Percentiles rank a stretch among this genome's conserved stretches.
Evolutionary conservation across 1,140 invertebrate species (phyloP).

Genomic region (Hypsibius dujardini): DNA sequence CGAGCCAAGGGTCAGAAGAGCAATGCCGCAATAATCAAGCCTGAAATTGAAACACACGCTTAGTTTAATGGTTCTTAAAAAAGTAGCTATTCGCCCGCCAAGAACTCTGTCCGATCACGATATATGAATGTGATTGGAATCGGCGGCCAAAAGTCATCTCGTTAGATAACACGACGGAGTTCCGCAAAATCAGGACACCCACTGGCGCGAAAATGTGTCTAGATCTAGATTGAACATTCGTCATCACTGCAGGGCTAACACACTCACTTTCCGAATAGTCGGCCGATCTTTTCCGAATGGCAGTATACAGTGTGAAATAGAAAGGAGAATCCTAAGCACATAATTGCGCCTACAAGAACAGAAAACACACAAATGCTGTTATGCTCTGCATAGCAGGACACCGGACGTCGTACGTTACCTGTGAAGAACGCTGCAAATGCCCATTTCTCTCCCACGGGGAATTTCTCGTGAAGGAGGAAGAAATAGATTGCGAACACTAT

Average conservation of each 20-base stretch:
- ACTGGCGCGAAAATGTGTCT: too few species aligned
- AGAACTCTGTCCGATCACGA: too few species aligned
- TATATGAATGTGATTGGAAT: too few species aligned
- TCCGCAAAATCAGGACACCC: constrained; percentile 8
- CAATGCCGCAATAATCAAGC: constrained; percentile 95
- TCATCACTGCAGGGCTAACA: too few species aligned
- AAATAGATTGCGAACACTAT: constrained; percentile 65
- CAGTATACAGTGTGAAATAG: constrained; percentile 95
- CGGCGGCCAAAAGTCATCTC: too few species aligned
- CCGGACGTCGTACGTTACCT: constrained; percentile 35
- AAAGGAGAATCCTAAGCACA: constrained; percentile 92
- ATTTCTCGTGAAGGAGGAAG: constrained; percentile 42
- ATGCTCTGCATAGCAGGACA: too few species aligned
- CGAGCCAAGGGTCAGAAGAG: constrained; percentile 89
- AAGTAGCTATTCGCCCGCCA: too few species aligned
- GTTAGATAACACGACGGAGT: not conserved
- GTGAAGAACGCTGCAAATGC: constrained; percentile 80
- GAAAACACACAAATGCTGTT: too few species aligned
- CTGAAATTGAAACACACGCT: constrained; percentile 34
- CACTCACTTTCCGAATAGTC: constrained; percentile 82
- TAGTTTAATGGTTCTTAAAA: too few species aligned
- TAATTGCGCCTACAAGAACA: constrained; percentile 46
- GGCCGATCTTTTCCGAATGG: constrained; percentile 82
- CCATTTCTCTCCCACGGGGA: constrained; percentile 66
- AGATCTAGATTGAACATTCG: too few species aligned